Percentiles rank a stretch among this genome's conserved stretches.
Evolutionary conservation across 1,140 invertebrate genomes (phyloP).

Genomic region (Brevipalpus yothersi): DNA sequence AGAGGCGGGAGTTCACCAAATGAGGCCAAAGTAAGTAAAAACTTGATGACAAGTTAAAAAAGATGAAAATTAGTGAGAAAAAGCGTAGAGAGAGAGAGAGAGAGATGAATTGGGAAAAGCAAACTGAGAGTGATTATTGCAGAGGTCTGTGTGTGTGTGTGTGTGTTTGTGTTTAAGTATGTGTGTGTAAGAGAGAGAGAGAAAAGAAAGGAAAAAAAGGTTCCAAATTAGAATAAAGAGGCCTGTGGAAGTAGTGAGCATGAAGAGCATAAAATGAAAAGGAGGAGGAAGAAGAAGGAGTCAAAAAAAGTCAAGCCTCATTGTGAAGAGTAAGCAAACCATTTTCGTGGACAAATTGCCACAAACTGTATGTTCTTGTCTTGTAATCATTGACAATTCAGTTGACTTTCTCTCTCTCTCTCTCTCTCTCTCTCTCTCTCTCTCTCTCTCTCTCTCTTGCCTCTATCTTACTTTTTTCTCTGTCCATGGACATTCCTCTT

Average conservation of each 20-base stretch:
- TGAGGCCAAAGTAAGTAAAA: background rate
- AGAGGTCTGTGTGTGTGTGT: background rate
- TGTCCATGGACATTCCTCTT: background rate
- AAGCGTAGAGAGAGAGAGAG: background rate
- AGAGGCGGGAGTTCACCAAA: background rate
- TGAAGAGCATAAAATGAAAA: background rate
- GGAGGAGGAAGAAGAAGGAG: background rate
- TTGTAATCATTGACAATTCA: background rate
- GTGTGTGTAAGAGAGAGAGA: background rate
- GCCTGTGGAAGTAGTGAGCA: background rate
- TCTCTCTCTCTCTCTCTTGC: background rate
- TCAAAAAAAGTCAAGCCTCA: background rate
- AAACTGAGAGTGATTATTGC: background rate
- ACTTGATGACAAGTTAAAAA: background rate
- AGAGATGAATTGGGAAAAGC: background rate
- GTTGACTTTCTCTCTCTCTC: background rate
- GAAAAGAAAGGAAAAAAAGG: background rate
- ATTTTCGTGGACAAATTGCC: background rate
- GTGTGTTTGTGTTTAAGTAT: background rate
- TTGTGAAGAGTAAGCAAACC: background rate
- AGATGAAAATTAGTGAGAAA: background rate
- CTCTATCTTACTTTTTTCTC: background rate
- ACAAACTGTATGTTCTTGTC: background rate
- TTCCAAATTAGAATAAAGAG: background rate
- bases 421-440: constrained; percentile 1